Evolutionary conservation across 35 echinoderm and acorn worm species (phyloP).

Genomic region (Eucidaris tribuloides): DNA sequence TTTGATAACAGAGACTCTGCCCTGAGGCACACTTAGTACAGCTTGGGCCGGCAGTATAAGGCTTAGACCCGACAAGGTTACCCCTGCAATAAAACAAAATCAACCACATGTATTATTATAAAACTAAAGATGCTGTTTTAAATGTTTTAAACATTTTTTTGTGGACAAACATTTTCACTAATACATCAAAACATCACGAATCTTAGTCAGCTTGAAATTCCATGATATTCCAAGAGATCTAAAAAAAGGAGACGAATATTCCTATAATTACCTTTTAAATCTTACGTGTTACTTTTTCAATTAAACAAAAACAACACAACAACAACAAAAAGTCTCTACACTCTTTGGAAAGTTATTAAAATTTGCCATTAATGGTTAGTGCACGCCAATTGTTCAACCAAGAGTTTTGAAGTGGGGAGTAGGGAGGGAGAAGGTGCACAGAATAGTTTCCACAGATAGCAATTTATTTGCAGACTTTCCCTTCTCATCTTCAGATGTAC

Average conservation of each 20-base stretch:
- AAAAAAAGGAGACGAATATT: background rate
- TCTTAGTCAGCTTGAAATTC: background rate
- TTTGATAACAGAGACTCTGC: constrained; percentile 65
- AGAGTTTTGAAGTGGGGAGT: no score
- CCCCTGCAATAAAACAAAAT: constrained; percentile 20
- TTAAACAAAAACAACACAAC: no score
- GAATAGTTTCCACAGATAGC: no score
- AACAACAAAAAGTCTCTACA: no score
- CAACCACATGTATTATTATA: background rate
- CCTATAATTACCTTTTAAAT: background rate
- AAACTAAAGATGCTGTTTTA: background rate
- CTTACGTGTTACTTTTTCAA: no score
- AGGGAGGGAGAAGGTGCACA: no score
- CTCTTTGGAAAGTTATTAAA: no score
- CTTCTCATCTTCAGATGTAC: no score
- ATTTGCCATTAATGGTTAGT: no score
- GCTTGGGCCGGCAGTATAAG: constrained; percentile 39
- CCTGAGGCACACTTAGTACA: constrained; percentile 77
- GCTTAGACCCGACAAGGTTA: constrained; percentile 44
- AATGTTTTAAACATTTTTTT: background rate
- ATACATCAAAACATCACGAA: background rate
- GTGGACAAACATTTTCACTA: background rate
- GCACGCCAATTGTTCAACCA: no score
- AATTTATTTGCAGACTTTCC: no score
- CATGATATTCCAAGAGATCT: background rate